Conservation (phyloP, 2,888 invertebrate species). For the Beris chalybata region DNA sequence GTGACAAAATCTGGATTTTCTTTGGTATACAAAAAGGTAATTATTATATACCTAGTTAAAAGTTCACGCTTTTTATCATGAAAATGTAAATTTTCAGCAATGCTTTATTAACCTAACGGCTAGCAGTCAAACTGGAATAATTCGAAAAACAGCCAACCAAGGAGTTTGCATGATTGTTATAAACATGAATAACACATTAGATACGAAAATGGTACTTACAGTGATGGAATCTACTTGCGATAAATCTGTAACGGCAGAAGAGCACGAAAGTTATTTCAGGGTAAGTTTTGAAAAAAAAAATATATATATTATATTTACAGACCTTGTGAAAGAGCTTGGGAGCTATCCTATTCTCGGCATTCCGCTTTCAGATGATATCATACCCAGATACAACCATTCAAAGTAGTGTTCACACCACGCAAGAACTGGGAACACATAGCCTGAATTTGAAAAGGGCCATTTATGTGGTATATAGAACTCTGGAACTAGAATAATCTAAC, state of each 20-base stretch:
- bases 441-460: too few species aligned
- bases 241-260: background rate
- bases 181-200: background rate
- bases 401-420: too few species aligned
- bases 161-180: background rate
- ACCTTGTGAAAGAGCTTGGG: too few species aligned
- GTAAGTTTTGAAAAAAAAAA: background rate
- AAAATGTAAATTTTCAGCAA: background rate
- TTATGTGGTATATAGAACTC: too few species aligned
- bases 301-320: too few species aligned
- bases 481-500: too few species aligned
- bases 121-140: background rate
- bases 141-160: conserved; percentile 3
- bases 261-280: conserved; percentile 5
- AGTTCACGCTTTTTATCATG: background rate
- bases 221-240: conserved; percentile 17
- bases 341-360: too few species aligned
- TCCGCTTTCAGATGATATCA: too few species aligned
- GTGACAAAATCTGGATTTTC: conserved; percentile 5
- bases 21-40: conserved; percentile 22
- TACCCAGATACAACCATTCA: too few species aligned
- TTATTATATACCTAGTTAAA: background rate
- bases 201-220: conserved; percentile 12
- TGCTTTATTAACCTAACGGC: background rate
- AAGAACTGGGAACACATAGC: too few species aligned